Conservation (phyloP, 2,888 invertebrate species). For the Barypeithes pellucidus region DNA sequence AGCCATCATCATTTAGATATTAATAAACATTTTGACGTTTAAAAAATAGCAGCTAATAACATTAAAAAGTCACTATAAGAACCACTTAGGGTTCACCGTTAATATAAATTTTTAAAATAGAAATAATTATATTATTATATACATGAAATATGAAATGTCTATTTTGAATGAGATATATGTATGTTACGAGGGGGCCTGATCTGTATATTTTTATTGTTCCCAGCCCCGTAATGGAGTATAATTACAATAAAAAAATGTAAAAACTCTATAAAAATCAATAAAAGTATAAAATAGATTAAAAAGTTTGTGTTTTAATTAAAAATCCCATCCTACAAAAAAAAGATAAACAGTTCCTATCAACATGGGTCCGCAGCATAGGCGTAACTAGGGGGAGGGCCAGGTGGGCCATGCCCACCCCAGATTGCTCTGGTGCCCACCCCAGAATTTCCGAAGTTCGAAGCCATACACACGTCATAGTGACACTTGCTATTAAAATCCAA, state of each 20-base stretch:
- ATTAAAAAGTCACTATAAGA: conserved; percentile 18
- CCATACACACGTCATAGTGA: too few species aligned
- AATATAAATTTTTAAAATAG: conserved; percentile 30
- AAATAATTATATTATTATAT: conserved; percentile 20
- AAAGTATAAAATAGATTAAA: conserved; percentile 64
- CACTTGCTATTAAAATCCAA: too few species aligned
- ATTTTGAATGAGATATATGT: conserved; percentile 68
- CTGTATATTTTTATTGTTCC: conserved; percentile 71
- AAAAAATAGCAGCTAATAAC: not conserved
- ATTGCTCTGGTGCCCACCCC: too few species aligned
- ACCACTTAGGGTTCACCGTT: conserved; percentile 38
- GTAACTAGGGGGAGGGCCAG: too few species aligned
- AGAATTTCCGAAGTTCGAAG: too few species aligned
- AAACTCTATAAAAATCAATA: conserved; percentile 62
- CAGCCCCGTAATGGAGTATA: conserved; percentile 64
- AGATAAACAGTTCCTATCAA: too few species aligned
- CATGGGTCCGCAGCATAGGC: too few species aligned
- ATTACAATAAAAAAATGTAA: conserved; percentile 63
- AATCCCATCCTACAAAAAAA: not conserved
- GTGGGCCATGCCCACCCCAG: too few species aligned
- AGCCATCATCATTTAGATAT: not conserved
- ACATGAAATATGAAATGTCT: conserved; percentile 40
- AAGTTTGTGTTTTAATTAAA: conserved; percentile 13
- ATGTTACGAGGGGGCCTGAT: conserved; percentile 67
- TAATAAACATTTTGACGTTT: not conserved